phyloP scores from a whole-genome alignment of 2,113 vertebrate genomes.

The Petromus typicus region DNA sequence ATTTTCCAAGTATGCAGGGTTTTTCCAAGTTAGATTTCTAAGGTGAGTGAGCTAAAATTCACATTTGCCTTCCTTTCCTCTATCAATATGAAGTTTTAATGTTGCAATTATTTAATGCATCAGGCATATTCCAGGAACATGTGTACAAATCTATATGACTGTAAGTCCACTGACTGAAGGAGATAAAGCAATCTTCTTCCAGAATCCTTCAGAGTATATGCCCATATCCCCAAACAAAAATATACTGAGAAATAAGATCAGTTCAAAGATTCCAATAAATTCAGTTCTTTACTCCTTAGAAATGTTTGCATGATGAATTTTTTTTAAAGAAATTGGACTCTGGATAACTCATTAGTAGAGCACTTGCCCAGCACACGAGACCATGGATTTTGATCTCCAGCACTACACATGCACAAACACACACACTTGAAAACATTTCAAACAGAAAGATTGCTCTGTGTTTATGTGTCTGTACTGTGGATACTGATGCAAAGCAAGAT shows the following conservation, averaged over 20 bases:
- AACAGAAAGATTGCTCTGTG: neutral
- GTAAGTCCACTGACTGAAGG: neutral
- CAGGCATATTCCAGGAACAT: neutral
- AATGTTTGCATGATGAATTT: neutral
- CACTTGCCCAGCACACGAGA: neutral
- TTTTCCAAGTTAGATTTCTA: constrained; percentile 74
- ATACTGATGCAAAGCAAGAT: constrained; percentile 48
- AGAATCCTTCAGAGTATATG: neutral
- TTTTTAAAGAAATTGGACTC: no score
- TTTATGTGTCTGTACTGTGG: neutral
- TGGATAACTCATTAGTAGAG: neutral
- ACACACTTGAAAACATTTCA: neutral
- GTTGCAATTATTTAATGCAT: neutral
- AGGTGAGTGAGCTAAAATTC: neutral
- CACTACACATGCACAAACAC: neutral
- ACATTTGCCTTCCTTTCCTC: constrained; percentile 4
- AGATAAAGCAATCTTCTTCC: neutral
- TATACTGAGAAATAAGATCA: neutral
- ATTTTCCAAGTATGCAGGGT: constrained; percentile 80
- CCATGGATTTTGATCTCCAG: neutral
- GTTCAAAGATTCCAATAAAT: constrained; percentile 19
- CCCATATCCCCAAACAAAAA: neutral
- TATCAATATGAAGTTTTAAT: neutral
- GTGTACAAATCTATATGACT: neutral
- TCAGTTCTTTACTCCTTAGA: constrained; percentile 25